phyloP scores from a whole-genome alignment of 37 sponge, comb jelly and placozoan species.

The Tethya wilhelma region DNA sequence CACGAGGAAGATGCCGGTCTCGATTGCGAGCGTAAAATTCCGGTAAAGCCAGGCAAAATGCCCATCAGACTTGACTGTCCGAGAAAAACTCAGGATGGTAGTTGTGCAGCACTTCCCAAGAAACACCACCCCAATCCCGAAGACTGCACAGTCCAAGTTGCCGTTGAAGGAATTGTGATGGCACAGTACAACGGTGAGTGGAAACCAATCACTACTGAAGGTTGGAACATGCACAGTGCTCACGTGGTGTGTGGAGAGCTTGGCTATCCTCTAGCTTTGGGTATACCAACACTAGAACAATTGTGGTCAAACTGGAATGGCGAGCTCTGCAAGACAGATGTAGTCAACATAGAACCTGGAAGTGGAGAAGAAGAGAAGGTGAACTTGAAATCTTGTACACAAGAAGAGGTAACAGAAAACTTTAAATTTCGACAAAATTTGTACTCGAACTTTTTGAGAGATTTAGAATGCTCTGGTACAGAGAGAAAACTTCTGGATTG shows the following conservation, averaged over 20 bases:
- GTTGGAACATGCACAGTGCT: conserved; percentile 41
- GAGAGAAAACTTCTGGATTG: conserved; percentile 50
- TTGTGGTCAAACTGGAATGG: conserved; percentile 47
- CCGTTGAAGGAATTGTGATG: conserved; percentile 61
- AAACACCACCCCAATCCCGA: conserved; percentile 13
- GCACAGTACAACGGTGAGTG: conserved; percentile 34
- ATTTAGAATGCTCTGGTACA: conserved; percentile 43
- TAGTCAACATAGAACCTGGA: background rate
- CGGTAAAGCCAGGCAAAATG: conserved; percentile 9
- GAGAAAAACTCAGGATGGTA: background rate
- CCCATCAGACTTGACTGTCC: conserved; percentile 69
- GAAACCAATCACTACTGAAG: conserved; percentile 44
- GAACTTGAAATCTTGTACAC: background rate
- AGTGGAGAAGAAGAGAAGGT: background rate
- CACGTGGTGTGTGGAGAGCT: conserved; percentile 67
- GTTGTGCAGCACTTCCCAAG: conserved; percentile 41
- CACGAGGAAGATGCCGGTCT: conserved; percentile 76
- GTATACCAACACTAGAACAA: conserved; percentile 7
- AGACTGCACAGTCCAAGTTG: conserved; percentile 24
- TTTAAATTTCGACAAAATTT: background rate
- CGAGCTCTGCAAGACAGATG: background rate
- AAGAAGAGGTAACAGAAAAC: background rate
- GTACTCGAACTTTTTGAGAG: conserved; percentile 8
- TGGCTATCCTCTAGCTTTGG: conserved; percentile 65
- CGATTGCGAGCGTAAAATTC: conserved; percentile 21